A percentile compares a stretch with the other conserved stretches of the same genome.
Conservation (phyloP, 1,140 invertebrate genomes). For the Oncopeltus fasciatus region DNA sequence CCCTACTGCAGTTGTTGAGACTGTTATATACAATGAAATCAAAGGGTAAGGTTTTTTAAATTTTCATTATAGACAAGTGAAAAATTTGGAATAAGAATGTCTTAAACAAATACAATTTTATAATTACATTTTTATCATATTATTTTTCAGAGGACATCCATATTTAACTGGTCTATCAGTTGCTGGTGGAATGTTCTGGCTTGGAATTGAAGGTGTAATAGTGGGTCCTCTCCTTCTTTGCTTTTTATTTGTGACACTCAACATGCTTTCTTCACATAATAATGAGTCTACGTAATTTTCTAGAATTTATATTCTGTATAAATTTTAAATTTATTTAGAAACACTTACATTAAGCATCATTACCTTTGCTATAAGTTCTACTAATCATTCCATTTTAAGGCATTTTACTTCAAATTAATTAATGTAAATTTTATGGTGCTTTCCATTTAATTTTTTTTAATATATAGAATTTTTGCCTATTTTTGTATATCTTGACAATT, state of each 20-base stretch:
- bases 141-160: conserved; percentile 74
- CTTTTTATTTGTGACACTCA: conserved; percentile 62
- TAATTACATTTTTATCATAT: background rate
- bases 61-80: background rate
- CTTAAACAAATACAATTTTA: background rate
- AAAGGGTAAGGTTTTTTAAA: conserved; percentile 58
- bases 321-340: background rate
- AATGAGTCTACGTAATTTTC: background rate
- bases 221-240: conserved; percentile 89
- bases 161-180: conserved; percentile 96
- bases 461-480: no score
- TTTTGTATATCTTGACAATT: no score
- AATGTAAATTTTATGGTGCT: no score
- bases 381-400: no score
- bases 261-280: conserved; percentile 41
- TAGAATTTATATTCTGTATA: background rate
- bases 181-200: conserved; percentile 93
- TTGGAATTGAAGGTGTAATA: conserved; percentile 91
- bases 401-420: no score
- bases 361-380: no score
- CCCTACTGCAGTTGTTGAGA: conserved; percentile 82
- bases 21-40: conserved; percentile 91
- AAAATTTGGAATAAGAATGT: no score
- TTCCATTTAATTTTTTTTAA: no score
- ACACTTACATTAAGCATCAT: no score